Conservation (phyloP, 2,797 vertebrate genomes). For the Geotrypetes seraphini region DNA sequence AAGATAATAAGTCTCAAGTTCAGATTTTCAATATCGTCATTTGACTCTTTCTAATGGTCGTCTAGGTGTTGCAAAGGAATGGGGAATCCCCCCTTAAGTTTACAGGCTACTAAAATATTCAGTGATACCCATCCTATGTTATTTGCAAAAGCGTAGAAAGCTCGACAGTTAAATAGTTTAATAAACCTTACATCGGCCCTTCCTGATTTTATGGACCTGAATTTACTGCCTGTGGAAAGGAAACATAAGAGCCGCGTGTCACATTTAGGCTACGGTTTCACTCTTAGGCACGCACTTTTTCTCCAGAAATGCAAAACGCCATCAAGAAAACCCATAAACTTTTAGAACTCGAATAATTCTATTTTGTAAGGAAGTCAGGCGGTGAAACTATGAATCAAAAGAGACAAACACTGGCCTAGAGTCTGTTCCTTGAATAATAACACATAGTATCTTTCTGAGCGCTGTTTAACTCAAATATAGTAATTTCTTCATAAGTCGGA, state of each 20-base stretch:
- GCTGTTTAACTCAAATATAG: too few relatives aligned
- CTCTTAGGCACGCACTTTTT: too few relatives aligned
- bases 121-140: slow-evolving; percentile 47
- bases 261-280: not conserved
- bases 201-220: slow-evolving; percentile 72
- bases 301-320: not conserved
- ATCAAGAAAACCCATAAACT: not conserved
- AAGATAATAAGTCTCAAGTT: too few relatives aligned
- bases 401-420: too few relatives aligned
- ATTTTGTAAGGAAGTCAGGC: not conserved
- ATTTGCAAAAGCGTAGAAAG: slow-evolving; percentile 59
- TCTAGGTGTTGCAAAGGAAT: too few relatives aligned
- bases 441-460: too few relatives aligned
- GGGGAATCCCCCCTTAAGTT: slow-evolving; percentile 47
- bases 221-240: slow-evolving; percentile 64
- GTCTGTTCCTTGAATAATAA: too few relatives aligned
- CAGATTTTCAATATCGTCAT: too few relatives aligned
- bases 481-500: too few relatives aligned
- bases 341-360: not conserved
- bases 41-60: too few relatives aligned
- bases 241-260: slow-evolving; percentile 1
- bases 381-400: too few relatives aligned
- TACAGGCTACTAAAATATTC: slow-evolving; percentile 67
- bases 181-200: slow-evolving; percentile 69
- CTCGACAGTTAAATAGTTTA: slow-evolving; percentile 65